phyloP scores from a whole-genome alignment of 2,888 invertebrate species.

The Julus scanicus region DNA sequence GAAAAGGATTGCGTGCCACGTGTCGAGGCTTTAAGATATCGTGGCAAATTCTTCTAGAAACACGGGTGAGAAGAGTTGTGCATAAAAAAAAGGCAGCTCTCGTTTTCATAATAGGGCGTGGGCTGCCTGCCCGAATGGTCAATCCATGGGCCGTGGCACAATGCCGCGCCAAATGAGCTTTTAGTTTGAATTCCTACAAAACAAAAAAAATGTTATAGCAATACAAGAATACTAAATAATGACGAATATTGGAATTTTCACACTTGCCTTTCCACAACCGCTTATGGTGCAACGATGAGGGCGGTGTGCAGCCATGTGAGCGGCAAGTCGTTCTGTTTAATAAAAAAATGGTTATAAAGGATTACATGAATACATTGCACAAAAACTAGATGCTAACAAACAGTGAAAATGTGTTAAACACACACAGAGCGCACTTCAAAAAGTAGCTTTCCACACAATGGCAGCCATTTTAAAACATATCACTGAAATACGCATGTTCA shows the following conservation, averaged over 20 bases:
- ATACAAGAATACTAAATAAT: neutral
- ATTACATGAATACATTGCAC: neutral
- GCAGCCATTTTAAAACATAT: neutral
- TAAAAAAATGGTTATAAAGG: neutral
- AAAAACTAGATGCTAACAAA: neutral
- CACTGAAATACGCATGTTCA: neutral
- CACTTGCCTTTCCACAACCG: conserved; percentile 82
- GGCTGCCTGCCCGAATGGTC: conserved; percentile 79
- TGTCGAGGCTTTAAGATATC: conserved; percentile 84
- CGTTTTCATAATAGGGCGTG: conserved; percentile 96
- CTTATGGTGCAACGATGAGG: conserved; percentile 90
- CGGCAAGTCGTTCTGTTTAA: conserved; percentile 66
- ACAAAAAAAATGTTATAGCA: conserved; percentile 30
- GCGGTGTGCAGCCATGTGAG: conserved; percentile 74
- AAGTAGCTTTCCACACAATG: neutral
- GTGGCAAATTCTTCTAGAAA: conserved; percentile 87
- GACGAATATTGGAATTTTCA: neutral
- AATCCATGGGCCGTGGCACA: conserved; percentile 90
- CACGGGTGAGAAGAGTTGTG: conserved; percentile 88
- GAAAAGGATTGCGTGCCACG: conserved; percentile 86
- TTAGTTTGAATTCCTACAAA: conserved; percentile 85
- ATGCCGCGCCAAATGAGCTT: conserved; percentile 92
- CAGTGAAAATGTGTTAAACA: neutral
- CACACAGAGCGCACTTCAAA: neutral
- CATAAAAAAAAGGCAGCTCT: conserved; percentile 95